Percentiles rank a stretch among this genome's conserved stretches.
These are phyloP conservation scores for Xenopus borealis DNA, from an alignment of 2,113 vertebrate genomes.

Conservation along the genomic window DNA sequence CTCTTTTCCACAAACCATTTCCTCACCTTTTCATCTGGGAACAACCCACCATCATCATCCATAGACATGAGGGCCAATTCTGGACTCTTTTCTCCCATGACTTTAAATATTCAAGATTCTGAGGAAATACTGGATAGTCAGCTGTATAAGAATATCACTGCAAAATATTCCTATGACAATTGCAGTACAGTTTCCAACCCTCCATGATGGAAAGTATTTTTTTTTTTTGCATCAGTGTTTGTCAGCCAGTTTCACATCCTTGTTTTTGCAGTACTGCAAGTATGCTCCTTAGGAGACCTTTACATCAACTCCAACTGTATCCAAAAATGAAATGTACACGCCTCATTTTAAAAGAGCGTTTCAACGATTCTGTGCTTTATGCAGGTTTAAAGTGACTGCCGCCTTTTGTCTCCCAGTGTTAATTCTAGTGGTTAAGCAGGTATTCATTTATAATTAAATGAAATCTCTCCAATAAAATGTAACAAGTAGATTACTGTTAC, in stretches of 20 bases:
- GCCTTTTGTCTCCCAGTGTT: too few relatives aligned
- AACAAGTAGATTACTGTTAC: too few relatives aligned
- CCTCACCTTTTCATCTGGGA: slow-evolving; percentile 69
- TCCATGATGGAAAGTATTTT: background rate
- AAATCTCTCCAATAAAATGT: too few relatives aligned
- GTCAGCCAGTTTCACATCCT: background rate
- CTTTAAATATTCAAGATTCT: background rate
- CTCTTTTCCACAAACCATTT: slow-evolving; percentile 39
- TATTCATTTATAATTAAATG: too few relatives aligned
- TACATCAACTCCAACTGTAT: too few relatives aligned
- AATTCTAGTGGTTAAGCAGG: too few relatives aligned
- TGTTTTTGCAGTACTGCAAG: background rate
- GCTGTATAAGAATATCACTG: background rate
- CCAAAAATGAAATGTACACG: too few relatives aligned
- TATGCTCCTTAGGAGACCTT: too few relatives aligned
- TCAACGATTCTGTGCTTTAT: too few relatives aligned
- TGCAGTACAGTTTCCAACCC: background rate
- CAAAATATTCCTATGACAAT: background rate
- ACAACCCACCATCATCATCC: slow-evolving; percentile 72
- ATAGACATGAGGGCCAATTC: slow-evolving; percentile 75
- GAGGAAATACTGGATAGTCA: background rate
- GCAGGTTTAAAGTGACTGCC: too few relatives aligned
- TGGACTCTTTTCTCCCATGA: slow-evolving; percentile 93
- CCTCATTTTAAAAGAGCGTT: too few relatives aligned
- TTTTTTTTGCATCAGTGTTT: background rate